Percentiles rank a stretch among this genome's conserved stretches.
Evolutionary conservation across 2,888 invertebrate genomes (phyloP).

Genomic region (Scaptomyza flava): DNA sequence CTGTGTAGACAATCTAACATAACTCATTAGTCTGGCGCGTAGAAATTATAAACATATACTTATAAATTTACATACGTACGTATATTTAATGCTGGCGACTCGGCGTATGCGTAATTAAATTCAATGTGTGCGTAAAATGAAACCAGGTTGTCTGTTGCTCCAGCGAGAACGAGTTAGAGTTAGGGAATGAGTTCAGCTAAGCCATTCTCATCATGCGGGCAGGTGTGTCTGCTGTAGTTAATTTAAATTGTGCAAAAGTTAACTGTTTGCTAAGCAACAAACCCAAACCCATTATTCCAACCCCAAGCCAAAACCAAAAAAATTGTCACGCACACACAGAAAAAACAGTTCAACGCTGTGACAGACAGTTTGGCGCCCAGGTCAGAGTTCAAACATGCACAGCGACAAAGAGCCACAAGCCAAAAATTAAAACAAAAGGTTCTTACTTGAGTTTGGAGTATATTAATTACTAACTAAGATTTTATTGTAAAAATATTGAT

Average conservation of each 20-base stretch:
- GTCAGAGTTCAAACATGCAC: constrained; percentile 40
- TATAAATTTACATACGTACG: background rate
- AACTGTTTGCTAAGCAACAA: constrained; percentile 60
- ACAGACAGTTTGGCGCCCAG: constrained; percentile 27
- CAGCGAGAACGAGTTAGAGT: background rate
- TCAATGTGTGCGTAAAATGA: constrained; percentile 39
- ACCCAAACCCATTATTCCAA: background rate
- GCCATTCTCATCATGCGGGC: constrained; percentile 10
- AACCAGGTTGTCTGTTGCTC: constrained; percentile 53
- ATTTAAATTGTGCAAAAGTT: constrained; percentile 52
- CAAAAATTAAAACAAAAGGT: constrained; percentile 1
- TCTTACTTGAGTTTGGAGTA: too few relatives aligned
- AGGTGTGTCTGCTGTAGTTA: constrained; percentile 6
- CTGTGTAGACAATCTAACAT: constrained; percentile 19
- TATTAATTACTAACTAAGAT: too few relatives aligned
- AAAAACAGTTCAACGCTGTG: background rate
- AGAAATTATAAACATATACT: background rate
- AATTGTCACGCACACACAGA: background rate
- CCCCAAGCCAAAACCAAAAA: background rate
- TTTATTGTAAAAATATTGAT: too few relatives aligned
- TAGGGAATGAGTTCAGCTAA: background rate
- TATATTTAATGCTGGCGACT: constrained; percentile 26
- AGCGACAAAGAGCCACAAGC: constrained; percentile 21
- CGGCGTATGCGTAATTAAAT: constrained; percentile 77
- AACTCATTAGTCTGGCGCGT: constrained; percentile 68